Evolutionary conservation across 2,888 invertebrate species (phyloP), one percentile per base, ranked within the genome.

Genomic region (Heliconius charithonia): DNA sequence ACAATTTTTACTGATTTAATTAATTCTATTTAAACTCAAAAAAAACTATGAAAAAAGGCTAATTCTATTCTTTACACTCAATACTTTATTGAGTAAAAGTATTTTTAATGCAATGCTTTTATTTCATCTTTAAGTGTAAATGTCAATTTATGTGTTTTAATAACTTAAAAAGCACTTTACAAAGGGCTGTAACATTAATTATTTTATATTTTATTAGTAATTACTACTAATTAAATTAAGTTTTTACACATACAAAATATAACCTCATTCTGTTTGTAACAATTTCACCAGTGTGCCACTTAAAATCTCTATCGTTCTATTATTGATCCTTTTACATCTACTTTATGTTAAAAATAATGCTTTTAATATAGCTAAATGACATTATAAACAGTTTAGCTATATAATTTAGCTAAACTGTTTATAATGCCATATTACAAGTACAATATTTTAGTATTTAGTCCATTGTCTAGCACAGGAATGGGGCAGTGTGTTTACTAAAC

Each of bases 351-450:
- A 41, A 29, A 65, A 75, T 27, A 25, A 72, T 76, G 27, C 51
- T 19, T n/a, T 6, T 4, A 32, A 32, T 32, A 32, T 32, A 32
- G 4, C 32, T 32, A 6, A 32, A 32, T 32, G 32, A 32, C 32
- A 32, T 32, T 6, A 32, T 32, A 32, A 32, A 32, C 32, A 32
- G 6, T 32, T 32, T 32, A 32, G 32, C 32, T 32, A 32, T 32
- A 32, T 32, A 32, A 32, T 32, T 0, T 32, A 32, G 32, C 32
- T 80, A 78, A 77, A 72, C 67, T 78, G 75, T 78, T 77, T 75
- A 75, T 29, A 41, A 67, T 37, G 22, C 22, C n/a, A 45, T 75
- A 75, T 45, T 72, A 63, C 37, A 32, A 27, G 62, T 27, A 75
- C 56, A 75, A 56, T 71, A 75, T 12, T 63, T 65, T 13, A 59